Evolutionary conservation across 2,113 vertebrate species (phyloP).

Genomic region (Tympanuchus pallidicinctus): DNA sequence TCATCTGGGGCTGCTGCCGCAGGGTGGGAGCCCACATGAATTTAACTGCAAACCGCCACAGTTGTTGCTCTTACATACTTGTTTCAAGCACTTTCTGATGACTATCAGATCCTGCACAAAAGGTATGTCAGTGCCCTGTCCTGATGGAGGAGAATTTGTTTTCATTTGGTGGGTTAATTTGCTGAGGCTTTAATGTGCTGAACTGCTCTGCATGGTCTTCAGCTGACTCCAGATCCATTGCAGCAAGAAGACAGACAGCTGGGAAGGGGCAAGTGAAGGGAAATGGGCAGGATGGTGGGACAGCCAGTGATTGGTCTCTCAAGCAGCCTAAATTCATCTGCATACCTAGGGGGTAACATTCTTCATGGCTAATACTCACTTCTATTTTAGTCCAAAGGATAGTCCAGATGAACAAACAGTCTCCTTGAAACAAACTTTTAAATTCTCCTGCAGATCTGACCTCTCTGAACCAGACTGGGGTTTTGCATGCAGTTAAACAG

Average conservation of each 20-base stretch:
- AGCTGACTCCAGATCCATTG: neutral
- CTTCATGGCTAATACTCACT: neutral
- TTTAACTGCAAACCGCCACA: neutral
- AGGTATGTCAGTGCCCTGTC: rapidly evolving
- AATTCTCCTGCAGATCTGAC: conserved; percentile 4
- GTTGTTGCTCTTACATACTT: rapidly evolving
- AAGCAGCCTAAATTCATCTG: neutral
- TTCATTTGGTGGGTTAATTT: neutral
- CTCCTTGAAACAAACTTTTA: conserved; percentile 15
- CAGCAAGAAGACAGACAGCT: neutral
- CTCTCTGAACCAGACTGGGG: neutral
- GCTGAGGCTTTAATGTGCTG: neutral
- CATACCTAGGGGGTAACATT: neutral
- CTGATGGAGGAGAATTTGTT: neutral
- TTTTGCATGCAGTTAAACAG: neutral
- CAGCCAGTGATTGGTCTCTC: neutral
- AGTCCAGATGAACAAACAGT: neutral
- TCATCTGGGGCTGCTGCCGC: neutral
- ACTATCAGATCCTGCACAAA: neutral
- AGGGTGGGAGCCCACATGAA: rapidly evolving
- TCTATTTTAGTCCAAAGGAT: conserved; percentile 30
- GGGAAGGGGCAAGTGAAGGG: neutral
- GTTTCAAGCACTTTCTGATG: neutral
- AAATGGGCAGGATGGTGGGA: neutral
- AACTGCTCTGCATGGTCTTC: neutral